These are phyloP conservation scores for Dynastes tityus DNA, from an alignment of 2,888 invertebrate species.

Conservation along the genomic window DNA sequence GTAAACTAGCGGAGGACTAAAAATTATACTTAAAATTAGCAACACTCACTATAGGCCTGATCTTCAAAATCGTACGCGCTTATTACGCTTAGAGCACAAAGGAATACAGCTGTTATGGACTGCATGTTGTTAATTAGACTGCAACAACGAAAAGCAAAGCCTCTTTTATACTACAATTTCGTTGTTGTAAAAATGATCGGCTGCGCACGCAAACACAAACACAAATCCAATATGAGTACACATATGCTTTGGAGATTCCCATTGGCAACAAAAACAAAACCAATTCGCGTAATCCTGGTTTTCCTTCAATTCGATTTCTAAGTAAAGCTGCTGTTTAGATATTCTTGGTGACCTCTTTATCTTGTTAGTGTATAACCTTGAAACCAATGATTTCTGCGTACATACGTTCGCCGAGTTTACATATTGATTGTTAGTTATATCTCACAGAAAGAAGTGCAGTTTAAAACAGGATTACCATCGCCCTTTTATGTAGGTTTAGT, in stretches of 20 bases:
- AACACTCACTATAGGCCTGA: constrained; percentile 36
- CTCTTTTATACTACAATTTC: constrained; percentile 16
- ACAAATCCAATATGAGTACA: neutral
- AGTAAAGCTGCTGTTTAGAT: neutral
- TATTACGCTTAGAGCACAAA: neutral
- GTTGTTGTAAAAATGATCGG: neutral
- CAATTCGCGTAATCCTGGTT: neutral
- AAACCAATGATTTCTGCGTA: too few species aligned
- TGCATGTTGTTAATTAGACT: constrained; percentile 32
- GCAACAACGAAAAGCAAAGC: neutral
- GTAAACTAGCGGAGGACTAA: too few species aligned
- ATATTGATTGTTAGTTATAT: too few species aligned
- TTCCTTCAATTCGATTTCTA: constrained; percentile 1
- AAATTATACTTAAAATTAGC: neutral
- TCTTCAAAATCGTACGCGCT: constrained; percentile 32
- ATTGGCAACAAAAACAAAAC: neutral
- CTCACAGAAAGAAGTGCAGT: too few species aligned
- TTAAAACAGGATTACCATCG: too few species aligned
- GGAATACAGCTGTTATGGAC: neutral
- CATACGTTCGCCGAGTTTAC: too few species aligned
- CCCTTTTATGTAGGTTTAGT: too few species aligned
- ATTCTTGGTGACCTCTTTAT: neutral
- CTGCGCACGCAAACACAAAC: constrained; percentile 4
- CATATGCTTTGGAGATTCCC: constrained; percentile 3
- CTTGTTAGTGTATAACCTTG: neutral